Base-by-base conservation (phyloP, 2,113 vertebrate species). In the Chitala chitala region DNA sequence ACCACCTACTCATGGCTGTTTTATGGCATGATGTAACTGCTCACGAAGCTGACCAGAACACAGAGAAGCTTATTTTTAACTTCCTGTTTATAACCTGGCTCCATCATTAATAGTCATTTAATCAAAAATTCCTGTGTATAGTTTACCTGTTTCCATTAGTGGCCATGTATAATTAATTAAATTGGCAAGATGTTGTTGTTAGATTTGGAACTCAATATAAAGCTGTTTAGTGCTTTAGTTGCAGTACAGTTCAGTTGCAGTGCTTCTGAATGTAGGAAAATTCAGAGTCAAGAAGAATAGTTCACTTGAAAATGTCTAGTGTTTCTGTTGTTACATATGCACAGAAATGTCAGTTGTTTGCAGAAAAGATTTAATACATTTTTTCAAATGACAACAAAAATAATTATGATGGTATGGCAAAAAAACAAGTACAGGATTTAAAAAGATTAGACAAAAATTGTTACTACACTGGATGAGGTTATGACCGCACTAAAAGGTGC, bases 91-190 rank as follows among this genome's bases (percentile, higher is more conserved):
- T 65, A 68, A 53, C 40, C 66, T 26, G 20, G n/a, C 38, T 38
- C 4, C 33, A 36, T 17, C 40, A 78, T 75, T 71, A 71, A 78
- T 71, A 66, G 59, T 48, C 66, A 66, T 78, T 74, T 78, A 56
- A 78, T 74, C 66, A 78, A 42, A 65, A 46, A 54, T 33, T 24
- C 73, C 59, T 36, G 15, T 22, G 46, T 74, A 59, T 55, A 61
- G 20, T 44, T 59, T 10, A n/a, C 55, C 56, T 73, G 48, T 76
- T 76, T 54, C 74, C 61, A 64, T 76, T 75, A 58, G 44, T 31
- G 13, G 61, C 33, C 40, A 40, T 63, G 64, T 71, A 69, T 73
- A 69, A 76, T 78, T 75, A 76, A 61, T 75, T 59, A 54, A 63
- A 69, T 55, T 78, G 31, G 54, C n/a, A 73, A 54, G 17, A 20